These are phyloP conservation scores for Drosophila lutescens DNA, from an alignment of 2,888 invertebrate genomes.

Conservation along the genomic window DNA sequence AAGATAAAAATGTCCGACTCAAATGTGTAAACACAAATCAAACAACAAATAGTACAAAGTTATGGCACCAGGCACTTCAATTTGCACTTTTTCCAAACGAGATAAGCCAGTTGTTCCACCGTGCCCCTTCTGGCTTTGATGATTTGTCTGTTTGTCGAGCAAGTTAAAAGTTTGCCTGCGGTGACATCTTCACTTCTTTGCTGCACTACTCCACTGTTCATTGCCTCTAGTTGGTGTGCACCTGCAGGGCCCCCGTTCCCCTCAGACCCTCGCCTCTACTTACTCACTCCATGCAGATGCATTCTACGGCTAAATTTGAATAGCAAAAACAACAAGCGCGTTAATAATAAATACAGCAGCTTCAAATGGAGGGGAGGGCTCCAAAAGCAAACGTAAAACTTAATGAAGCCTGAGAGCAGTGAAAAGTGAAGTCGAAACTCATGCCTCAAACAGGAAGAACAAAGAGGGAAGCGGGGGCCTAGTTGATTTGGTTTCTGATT, in stretches of 20 bases:
- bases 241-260: constrained; percentile 46
- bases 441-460: constrained; percentile 1
- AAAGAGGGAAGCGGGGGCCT: constrained; percentile 46
- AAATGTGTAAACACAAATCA: too few relatives aligned
- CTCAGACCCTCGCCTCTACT: constrained; percentile 21
- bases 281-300: constrained; percentile 44
- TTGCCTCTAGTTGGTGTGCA: constrained; percentile 65
- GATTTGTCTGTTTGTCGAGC: constrained; percentile 39
- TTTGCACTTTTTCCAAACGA: too few relatives aligned
- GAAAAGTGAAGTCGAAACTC: constrained; percentile 31
- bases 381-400: constrained; percentile 68
- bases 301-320: constrained; percentile 73
- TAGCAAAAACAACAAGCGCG: constrained; percentile 56
- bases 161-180: constrained; percentile 42
- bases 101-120: background rate
- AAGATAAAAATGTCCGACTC: too few relatives aligned
- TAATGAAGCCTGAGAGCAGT: constrained; percentile 66
- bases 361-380: constrained; percentile 25
- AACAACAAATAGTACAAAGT: too few relatives aligned
- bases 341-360: constrained; percentile 50
- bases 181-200: constrained; percentile 44
- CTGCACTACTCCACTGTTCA: constrained; percentile 71
- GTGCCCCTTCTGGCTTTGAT: constrained; percentile 29
- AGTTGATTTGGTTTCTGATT: constrained; percentile 39
- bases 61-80: too few relatives aligned